Evolutionary conservation across 2,113 vertebrate genomes (phyloP), one percentile per base, ranked within the genome.

Genomic region (Anguilla japonica): DNA sequence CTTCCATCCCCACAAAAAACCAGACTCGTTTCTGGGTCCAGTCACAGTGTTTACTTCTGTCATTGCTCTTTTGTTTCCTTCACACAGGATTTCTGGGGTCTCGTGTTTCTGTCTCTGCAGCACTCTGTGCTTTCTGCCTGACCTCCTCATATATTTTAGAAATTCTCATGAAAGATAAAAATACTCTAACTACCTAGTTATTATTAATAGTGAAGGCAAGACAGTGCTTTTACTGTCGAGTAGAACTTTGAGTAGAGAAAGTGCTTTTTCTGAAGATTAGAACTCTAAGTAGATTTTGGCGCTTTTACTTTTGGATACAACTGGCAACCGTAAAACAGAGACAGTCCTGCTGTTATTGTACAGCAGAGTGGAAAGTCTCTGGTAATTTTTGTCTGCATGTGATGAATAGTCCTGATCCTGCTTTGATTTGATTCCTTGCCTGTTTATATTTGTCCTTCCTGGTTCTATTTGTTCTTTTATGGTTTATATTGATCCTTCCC

Each of bases 1-100:
- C 43, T 46, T 46, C 43, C 43, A 83, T 79, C 43, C 41, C 41
- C 56, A 57, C 85, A 50, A 80, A 43, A 79, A 56, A 39, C 79
- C 18, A 82, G 41, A 67, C 60, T 46, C 22, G 46, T 81, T 86
- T 85, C 75, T 53, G 57, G 83, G 39, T 84, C 18, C 43, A 22
- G 39, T 85, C 78, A 60, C 78, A 60, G 78, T 57, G 78, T 85
- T 40, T 57, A 14, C 40, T 22, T 40, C 40, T 81, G 20, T 63
- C 67, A 5, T 71, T 71, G 80, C 71, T 34, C 85, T 56, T 79
- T 11, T 79, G 43, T 43, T 43, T 16, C n/a, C 29, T 18, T 39
- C 41, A 40, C 41, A 53, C 41, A 20, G 8, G 29, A 41, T 41
- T 41, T 34, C 57, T 71, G 29, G 60, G 0, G 3, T 3, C 40